phyloP scores from a whole-genome alignment of 1,140 invertebrate genomes.

The Eriosoma lanigerum region DNA sequence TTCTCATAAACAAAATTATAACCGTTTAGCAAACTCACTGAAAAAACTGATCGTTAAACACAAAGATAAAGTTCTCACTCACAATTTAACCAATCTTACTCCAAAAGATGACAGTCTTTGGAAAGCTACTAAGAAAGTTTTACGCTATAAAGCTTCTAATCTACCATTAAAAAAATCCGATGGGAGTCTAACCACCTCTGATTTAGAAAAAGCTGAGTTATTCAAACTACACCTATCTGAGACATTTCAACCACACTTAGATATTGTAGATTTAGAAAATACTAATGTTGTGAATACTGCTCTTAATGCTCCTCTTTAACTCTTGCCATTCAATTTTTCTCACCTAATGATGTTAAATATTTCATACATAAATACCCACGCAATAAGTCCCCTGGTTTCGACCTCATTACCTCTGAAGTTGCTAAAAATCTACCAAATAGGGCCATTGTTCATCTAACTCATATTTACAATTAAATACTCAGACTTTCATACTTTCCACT shows the following conservation, averaged over 20 bases:
- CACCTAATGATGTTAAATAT: background rate
- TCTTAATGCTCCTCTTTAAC: background rate
- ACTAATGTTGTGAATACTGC: background rate
- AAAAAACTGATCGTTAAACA: slow-evolving; percentile 4
- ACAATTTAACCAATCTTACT: background rate
- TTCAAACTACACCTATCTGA: background rate
- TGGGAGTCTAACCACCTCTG: background rate
- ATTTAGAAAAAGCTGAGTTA: background rate
- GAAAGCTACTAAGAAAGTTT: background rate
- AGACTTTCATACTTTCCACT: background rate
- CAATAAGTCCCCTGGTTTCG: slow-evolving; percentile 48
- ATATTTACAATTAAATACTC: background rate
- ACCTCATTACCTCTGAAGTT: slow-evolving; percentile 35
- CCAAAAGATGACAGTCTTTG: background rate
- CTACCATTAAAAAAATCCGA: background rate
- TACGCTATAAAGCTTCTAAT: background rate
- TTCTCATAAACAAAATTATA: slow-evolving; percentile 9
- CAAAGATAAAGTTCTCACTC: background rate
- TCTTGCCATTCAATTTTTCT: background rate
- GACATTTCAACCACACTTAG: background rate
- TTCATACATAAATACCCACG: background rate
- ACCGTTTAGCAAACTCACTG: background rate
- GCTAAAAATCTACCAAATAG: background rate
- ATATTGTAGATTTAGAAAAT: background rate
- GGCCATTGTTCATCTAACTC: background rate